Evolutionary conservation across 2,113 vertebrate species (phyloP).

Genomic region (Polyodon spathula): DNA sequence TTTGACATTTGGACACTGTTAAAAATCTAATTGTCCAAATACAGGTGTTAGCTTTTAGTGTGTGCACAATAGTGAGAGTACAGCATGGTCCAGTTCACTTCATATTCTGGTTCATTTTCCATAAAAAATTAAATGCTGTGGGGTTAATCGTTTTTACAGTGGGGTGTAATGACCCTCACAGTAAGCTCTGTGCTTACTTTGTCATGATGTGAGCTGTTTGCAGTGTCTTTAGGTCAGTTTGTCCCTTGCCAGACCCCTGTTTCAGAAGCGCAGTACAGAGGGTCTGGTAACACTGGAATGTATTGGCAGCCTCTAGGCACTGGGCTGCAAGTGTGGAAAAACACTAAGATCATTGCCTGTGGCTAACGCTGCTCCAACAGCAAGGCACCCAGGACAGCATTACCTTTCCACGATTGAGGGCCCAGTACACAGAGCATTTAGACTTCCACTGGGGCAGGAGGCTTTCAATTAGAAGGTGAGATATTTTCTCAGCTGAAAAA

Average conservation of each 20-base stretch:
- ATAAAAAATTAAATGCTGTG: too few species aligned
- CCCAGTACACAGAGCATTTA: background rate
- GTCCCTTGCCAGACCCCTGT: background rate
- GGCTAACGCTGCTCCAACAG: background rate
- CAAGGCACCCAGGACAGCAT: background rate
- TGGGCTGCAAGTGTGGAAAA: background rate
- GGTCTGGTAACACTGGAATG: background rate
- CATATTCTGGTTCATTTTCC: too few species aligned
- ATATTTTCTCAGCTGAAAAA: slow-evolving; percentile 3
- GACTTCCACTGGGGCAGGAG: background rate
- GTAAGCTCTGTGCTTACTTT: too few species aligned
- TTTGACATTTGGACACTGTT: too few species aligned
- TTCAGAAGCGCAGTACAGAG: background rate
- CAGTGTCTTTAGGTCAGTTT: too few species aligned
- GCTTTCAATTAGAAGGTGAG: slow-evolving; percentile 7
- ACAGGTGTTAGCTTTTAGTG: too few species aligned
- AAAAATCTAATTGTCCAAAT: too few species aligned
- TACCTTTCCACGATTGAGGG: background rate
- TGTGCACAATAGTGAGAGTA: too few species aligned
- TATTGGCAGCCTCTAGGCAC: background rate
- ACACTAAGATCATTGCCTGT: background rate
- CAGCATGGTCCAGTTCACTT: too few species aligned
- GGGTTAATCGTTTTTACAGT: too few species aligned
- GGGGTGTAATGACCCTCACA: too few species aligned
- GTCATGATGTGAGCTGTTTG: too few species aligned